Base-by-base conservation (phyloP, 2,113 vertebrate species). In the Megalops atlanticus region DNA sequence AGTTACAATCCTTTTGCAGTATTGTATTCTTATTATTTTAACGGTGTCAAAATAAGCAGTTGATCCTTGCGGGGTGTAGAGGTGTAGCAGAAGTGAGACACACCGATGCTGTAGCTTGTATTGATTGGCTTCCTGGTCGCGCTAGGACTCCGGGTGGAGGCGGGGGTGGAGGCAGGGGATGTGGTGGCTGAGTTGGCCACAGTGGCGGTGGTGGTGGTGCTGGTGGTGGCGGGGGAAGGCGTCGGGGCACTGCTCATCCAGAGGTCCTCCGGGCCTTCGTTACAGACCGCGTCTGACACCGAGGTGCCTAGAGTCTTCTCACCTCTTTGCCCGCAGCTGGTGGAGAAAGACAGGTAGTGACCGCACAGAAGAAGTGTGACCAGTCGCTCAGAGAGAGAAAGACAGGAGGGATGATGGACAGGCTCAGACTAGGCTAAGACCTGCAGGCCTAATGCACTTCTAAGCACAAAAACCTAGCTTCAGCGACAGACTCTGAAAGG, bases 241-340 rank as follows among this genome's bases (percentile, higher is more conserved):
- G 18, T 1, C 4, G n/a, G 0, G 21, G 2, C 74, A 0, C 47
- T 31, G 41, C 72, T 10, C 41, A n/a, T 8, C 5, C 0, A 2
- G 0, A 10, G 3, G 15, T 11, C 40, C 24, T 24, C 6, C 18
- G 33, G 31, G 33, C 41, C 35, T 2, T 71, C 69, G 2, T 84
- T 81, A 69, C 92, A 93, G 68, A 33, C 4, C 0, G 27, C 87
- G 70, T 92, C 86, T 31, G 79, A 74, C 0, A 3, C 83, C 0
- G 0, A 2, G 41, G 1, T 89, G 41, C 92, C 92, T 0, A 0
- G 4, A 0, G 0, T 10, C 0, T 81, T 87, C n/a, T 84, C 88
- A 16, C 89, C 87, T 33, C 40, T 77, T 2, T 3, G 45, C 45
- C 76, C 47, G 79, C 92, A 92, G 52, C 92, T 92, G 14, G 45